Evolutionary conservation across 2,797 vertebrate species (phyloP), one percentile per base, ranked within the genome.

Genomic region (Coregonus ussuriensis): DNA sequence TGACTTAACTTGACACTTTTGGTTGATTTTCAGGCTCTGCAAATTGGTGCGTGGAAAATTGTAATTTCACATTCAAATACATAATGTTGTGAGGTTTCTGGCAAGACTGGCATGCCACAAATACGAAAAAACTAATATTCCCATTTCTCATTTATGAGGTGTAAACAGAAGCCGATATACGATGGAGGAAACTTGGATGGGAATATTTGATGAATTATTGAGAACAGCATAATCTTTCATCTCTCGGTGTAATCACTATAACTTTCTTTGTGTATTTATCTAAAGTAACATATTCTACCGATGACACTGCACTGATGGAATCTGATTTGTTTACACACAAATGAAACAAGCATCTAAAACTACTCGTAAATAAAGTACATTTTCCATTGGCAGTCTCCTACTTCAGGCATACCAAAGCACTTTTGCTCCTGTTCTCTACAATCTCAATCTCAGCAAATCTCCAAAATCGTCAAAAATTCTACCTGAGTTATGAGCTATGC

Each of bases 251-350:
- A 82, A 86, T 82, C 81, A 85, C 75, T 82, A 80, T 77, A 71
- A 77, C 79, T 79, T 73, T 81, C 80, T 83, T 74, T 82, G 85
- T 74, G 82, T 88, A 81, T 76, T 88, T 85, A 77, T 74, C 77
- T 82, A 79, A 84, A 85, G 84, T 79, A 80, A 77, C 85, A 89
- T 87, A 88, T 90, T 86, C 77, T 81, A 16, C 74, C 52, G 77
- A 74, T 84, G 83, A 84, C 65, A 74, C 78, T 77, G 70, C 7
- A 9, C 71, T 81, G 80, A 86, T 82, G 72, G 71, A 73, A 74
- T 52, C 75, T 74, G 81, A 86, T 87, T 74, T 77, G 74, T 81
- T 84, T 75, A 56, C 74, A 79, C 51, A 54, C 76, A 82, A 79
- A 78, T 85, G 74, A 84, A 77, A 80, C 72, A 14, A 63, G 59